Conservation (phyloP, 2,113 vertebrate species). For the Cygnus buccinator region DNA sequence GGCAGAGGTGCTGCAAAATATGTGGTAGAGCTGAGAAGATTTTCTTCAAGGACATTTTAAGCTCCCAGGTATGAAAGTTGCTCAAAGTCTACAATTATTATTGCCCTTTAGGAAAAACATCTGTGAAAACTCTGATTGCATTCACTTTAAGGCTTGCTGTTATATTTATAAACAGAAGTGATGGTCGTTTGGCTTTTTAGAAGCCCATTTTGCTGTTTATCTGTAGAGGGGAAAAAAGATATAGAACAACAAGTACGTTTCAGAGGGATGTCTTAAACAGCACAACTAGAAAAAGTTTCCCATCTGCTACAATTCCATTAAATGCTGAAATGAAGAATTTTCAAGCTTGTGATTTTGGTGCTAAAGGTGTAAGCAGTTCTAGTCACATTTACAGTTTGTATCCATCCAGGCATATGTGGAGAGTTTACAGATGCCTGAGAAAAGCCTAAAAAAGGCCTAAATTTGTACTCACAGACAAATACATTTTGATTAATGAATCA, state of each 20-base stretch:
- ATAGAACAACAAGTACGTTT: conserved; percentile 33
- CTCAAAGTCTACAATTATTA: conserved; percentile 27
- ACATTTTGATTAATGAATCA: conserved; percentile 17
- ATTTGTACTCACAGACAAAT: neutral
- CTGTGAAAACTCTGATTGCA: conserved; percentile 46
- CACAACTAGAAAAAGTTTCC: neutral
- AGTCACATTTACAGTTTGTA: conserved; percentile 9
- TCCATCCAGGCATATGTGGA: neutral
- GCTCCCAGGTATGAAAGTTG: conserved; percentile 57
- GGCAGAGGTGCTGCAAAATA: conserved; percentile 1
- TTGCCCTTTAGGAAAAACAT: conserved; percentile 64
- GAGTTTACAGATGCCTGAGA: neutral
- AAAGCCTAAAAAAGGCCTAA: neutral
- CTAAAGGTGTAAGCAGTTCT: conserved; percentile 46
- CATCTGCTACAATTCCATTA: conserved; percentile 35
- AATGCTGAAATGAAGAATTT: conserved; percentile 36
- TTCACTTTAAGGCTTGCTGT: conserved; percentile 26
- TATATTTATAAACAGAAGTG: conserved; percentile 33
- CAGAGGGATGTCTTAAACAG: conserved; percentile 7
- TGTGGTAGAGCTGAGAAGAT: neutral
- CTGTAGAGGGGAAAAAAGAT: neutral
- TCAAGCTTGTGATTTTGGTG: conserved; percentile 23
- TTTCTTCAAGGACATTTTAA: conserved; percentile 53
- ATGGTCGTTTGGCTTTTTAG: conserved; percentile 26
- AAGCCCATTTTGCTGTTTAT: conserved; percentile 57